Evolutionary conservation across 2,113 vertebrate genomes (phyloP), one percentile per base, ranked within the genome.

Genomic region (Gavia stellata): DNA sequence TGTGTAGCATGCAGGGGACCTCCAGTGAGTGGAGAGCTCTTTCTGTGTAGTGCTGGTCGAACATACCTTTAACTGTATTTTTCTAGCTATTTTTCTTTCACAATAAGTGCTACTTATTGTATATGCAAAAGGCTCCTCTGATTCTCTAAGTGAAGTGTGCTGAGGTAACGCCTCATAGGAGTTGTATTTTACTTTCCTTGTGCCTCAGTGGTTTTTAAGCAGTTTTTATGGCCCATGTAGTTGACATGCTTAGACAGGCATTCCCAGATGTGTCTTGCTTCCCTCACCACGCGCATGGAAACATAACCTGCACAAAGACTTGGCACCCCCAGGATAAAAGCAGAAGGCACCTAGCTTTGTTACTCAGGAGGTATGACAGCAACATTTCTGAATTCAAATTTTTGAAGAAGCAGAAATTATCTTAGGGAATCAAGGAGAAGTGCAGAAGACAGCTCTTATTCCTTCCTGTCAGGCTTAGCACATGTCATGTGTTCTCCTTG

Each of bases 401-500:
- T 63, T 42, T 42, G 45, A 61, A 73, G 59, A 23, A 74, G 34
- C 28, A 71, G 71, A 29, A 82, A 4, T 10, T 3, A 28, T 36
- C 29, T 15, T 34, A 58, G 21, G 42, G 42, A 56, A 66, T 28
- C 16, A 1, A 3, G 31, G 16, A 70, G 55, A 62, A 71, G 38
- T 53, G 50, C 24, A 78, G n/a, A 73, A 52, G 21, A 21, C 3
- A 14, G 6, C 11, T 90, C 28, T 50, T 49, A 36, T 2, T 96
- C 15, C 24, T 50, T 71, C 7, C 29, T 58, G 20, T 28, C 38
- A n/a, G 36, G 17, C 7, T 87, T 33, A 33, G 11, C 34, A 40
- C 5, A 0, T 7, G 28, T 33, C 10, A 0, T 0, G 2, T 44
- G 7, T 11, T 78, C 12, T 62, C 19, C 36, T 55, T 29, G 7